phyloP scores from a whole-genome alignment of 1,140 invertebrate species.

The Cydia amplana region DNA sequence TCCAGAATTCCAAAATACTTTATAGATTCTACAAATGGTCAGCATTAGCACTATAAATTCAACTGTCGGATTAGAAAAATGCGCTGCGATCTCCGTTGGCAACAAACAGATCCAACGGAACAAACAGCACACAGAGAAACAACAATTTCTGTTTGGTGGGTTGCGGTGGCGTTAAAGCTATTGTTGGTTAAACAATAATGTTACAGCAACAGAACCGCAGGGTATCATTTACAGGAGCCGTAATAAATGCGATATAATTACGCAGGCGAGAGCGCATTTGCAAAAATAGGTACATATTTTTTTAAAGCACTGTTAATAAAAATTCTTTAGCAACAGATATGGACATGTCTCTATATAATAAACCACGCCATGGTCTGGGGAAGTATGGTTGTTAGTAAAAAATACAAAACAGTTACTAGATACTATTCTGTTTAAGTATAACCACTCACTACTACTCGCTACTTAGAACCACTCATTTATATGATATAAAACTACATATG shows the following conservation, averaged over 20 bases:
- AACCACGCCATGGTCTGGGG: too few relatives aligned
- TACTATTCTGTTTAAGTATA: too few relatives aligned
- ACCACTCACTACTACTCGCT: too few relatives aligned
- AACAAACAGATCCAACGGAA: background rate
- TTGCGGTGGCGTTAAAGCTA: background rate
- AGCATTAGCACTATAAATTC: background rate
- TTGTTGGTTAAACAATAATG: conserved; percentile 17
- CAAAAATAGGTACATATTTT: background rate
- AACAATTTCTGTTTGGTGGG: background rate
- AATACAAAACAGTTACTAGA: too few relatives aligned
- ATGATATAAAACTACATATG: too few relatives aligned
- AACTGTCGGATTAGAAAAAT: background rate
- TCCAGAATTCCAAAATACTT: too few relatives aligned
- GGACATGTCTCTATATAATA: too few relatives aligned
- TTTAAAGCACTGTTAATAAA: background rate
- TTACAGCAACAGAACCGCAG: background rate
- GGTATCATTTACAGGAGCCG: conserved; percentile 12
- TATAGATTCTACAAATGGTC: background rate
- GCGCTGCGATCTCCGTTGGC: background rate
- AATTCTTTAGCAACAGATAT: too few relatives aligned
- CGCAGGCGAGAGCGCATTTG: background rate
- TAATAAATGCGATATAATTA: background rate
- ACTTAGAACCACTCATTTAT: too few relatives aligned
- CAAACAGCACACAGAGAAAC: conserved; percentile 9
- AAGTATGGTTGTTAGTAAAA: too few relatives aligned